A percentile compares a stretch with the other conserved stretches of the same genome.
phyloP scores from a whole-genome alignment of 1,140 invertebrate genomes.

The Nautilus pompilius region DNA sequence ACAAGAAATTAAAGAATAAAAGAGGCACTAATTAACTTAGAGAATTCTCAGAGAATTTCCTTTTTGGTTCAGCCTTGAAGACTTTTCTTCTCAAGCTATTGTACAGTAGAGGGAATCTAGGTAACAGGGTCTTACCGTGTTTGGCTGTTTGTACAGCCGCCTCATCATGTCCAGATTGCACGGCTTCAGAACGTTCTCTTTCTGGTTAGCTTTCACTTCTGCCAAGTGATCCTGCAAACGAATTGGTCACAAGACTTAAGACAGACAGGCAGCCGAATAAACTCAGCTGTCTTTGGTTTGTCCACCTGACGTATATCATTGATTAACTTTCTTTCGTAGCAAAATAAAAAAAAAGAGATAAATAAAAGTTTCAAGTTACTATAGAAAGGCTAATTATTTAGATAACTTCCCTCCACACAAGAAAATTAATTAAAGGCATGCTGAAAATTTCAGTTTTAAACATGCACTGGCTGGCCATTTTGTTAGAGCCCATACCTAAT shows the following conservation, averaged over 20 bases:
- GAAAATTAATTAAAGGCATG: no score
- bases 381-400: background rate
- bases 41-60: background rate
- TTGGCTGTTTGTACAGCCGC: conserved; percentile 45
- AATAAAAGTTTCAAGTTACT: background rate
- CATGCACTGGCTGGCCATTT: no score
- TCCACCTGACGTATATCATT: background rate
- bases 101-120: background rate
- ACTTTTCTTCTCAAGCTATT: background rate
- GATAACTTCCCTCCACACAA: background rate
- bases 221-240: conserved; percentile 37
- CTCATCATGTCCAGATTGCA: conserved; percentile 29
- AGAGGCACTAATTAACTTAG: background rate
- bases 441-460: no score
- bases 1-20: background rate
- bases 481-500: no score
- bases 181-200: conserved; percentile 15
- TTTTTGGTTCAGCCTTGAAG: background rate
- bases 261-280: background rate
- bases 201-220: conserved; percentile 43
- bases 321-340: background rate
- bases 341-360: background rate
- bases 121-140: conserved; percentile 35
- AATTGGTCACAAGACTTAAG: conserved; percentile 1
- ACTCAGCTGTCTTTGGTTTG: background rate